Conservation (phyloP, 2,888 invertebrate genomes). For the Drosophila birchii region DNA sequence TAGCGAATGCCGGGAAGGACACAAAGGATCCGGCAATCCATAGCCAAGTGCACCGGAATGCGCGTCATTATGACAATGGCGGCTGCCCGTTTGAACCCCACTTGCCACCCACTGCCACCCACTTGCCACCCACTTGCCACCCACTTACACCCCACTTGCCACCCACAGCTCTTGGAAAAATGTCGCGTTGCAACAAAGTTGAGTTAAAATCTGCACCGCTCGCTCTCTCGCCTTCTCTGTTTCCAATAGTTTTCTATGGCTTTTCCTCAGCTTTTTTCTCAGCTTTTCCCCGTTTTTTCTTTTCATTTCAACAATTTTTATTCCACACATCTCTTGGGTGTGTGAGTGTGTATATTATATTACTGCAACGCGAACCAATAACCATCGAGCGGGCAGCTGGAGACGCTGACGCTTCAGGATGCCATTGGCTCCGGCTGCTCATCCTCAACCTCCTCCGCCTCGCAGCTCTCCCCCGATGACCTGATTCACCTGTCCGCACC, state of each 20-base stretch:
- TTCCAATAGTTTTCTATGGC: slow-evolving; percentile 47
- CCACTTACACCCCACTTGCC: too few species aligned
- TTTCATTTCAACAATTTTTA: slow-evolving; percentile 78
- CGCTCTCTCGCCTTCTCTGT: slow-evolving; percentile 17
- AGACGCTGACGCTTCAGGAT: slow-evolving; percentile 71
- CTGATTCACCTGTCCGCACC: slow-evolving; percentile 74
- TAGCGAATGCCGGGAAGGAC: slow-evolving; percentile 49
- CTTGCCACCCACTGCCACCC: background rate
- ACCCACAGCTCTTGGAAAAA: slow-evolving; percentile 17
- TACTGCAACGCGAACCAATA: slow-evolving; percentile 83
- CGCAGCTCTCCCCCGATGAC: slow-evolving; percentile 51
- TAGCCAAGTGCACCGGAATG: slow-evolving; percentile 63
- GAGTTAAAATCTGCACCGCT: slow-evolving; percentile 42
- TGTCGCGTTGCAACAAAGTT: slow-evolving; percentile 71
- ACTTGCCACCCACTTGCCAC: background rate
- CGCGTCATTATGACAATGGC: slow-evolving; percentile 70
- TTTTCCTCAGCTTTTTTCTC: slow-evolving; percentile 43
- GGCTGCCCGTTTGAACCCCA: slow-evolving; percentile 9
- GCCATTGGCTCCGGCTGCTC: slow-evolving; percentile 78
- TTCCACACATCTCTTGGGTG: slow-evolving; percentile 52
- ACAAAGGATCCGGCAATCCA: slow-evolving; percentile 57
- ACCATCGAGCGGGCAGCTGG: slow-evolving; percentile 80
- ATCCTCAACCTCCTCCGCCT: slow-evolving; percentile 30
- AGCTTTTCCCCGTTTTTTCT: slow-evolving; percentile 34
- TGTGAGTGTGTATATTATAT: slow-evolving; percentile 76